These are phyloP conservation scores for Drosophila novamexicana DNA, from an alignment of 1,140 invertebrate genomes.

Conservation along the genomic window DNA sequence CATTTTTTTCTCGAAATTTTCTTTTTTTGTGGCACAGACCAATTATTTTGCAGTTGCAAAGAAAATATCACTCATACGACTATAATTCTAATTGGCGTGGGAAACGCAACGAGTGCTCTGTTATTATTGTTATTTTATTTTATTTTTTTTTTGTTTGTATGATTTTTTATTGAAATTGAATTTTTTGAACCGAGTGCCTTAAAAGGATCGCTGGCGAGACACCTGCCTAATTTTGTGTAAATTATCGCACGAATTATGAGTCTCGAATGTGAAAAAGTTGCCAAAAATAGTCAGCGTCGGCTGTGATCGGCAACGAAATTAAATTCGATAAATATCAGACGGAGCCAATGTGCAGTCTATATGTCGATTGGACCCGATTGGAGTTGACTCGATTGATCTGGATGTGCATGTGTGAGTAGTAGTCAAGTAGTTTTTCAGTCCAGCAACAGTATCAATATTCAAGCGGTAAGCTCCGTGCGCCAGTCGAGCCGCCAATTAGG, in stretches of 20 bases:
- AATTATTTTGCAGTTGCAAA: constrained; percentile 50
- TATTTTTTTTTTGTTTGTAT: constrained; percentile 15
- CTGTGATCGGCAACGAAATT: constrained; percentile 45
- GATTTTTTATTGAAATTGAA: constrained; percentile 17
- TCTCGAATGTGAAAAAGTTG: constrained; percentile 77
- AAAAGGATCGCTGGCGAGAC: constrained; percentile 75
- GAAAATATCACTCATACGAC: constrained; percentile 41
- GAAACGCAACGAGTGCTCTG: constrained; percentile 57
- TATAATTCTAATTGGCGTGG: constrained; percentile 77
- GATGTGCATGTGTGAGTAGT: constrained; percentile 12
- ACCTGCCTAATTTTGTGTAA: constrained; percentile 82
- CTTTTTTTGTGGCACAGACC: constrained; percentile 14
- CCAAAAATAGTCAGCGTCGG: constrained; percentile 70
- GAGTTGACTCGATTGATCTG: background rate
- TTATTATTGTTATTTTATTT: constrained; percentile 14
- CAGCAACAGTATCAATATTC: constrained; percentile 67
- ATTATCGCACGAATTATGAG: constrained; percentile 82
- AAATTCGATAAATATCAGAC: constrained; percentile 73
- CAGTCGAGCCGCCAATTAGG: constrained; percentile 63
- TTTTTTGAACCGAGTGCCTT: constrained; percentile 46
- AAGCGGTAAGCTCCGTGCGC: constrained; percentile 33
- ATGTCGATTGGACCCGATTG: constrained; percentile 16
- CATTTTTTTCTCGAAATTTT: constrained; percentile 13
- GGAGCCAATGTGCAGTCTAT: constrained; percentile 18
- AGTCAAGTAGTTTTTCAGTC: constrained; percentile 7